phyloP scores from a whole-genome alignment of 2,888 invertebrate genomes.

The Emmelina monodactyla region DNA sequence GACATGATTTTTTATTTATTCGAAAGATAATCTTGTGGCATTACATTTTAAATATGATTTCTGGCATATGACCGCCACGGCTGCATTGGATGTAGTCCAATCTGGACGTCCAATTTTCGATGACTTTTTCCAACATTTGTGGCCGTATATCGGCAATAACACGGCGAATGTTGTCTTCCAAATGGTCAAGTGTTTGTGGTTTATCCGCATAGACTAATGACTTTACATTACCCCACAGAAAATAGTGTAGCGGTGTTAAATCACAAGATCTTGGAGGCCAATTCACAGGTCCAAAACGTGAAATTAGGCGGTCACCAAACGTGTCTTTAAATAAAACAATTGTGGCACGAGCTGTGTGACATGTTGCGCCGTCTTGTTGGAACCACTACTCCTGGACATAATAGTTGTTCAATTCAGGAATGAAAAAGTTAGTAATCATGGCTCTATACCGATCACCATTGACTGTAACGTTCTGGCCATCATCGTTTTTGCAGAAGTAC shows the following conservation, averaged over 20 bases:
- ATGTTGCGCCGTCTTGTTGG: neutral
- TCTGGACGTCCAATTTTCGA: constrained; percentile 20
- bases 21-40: constrained; percentile 2
- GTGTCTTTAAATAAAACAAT: neutral
- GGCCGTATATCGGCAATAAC: constrained; percentile 15
- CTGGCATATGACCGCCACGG: constrained; percentile 17
- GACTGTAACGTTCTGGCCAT: neutral
- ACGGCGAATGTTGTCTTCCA: constrained; percentile 13
- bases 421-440: neutral
- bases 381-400: neutral
- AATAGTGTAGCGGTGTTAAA: constrained; percentile 6
- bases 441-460: neutral
- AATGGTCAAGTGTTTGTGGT: neutral
- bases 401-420: neutral
- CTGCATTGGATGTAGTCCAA: constrained; percentile 16
- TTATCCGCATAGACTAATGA: constrained; percentile 8
- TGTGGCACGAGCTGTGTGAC: constrained; percentile 1
- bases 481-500: too few relatives aligned
- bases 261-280: constrained; percentile 8
- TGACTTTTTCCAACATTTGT: constrained; percentile 17
- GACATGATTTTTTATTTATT: too few relatives aligned
- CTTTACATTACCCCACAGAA: constrained; percentile 5
- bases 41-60: constrained; percentile 2
- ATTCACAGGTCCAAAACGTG: constrained; percentile 5
- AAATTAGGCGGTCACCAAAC: neutral